Percentiles rank a stretch among this genome's conserved stretches.
These are phyloP conservation scores for Characodon lateralis DNA, from an alignment of 2,797 vertebrate species.

Conservation along the genomic window DNA sequence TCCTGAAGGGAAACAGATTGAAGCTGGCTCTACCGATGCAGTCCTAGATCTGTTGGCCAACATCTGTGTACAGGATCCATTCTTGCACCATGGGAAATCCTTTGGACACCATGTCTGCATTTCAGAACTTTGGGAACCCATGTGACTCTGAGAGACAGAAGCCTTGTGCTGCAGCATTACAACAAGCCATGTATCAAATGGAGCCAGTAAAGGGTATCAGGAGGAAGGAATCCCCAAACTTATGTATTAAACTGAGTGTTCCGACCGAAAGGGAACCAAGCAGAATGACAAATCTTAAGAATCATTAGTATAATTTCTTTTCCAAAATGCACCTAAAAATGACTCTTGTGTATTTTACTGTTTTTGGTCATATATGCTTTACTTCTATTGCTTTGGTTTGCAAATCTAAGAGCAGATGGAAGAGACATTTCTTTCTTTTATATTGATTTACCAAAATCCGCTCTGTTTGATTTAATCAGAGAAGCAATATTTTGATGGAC, in stretches of 20 bases:
- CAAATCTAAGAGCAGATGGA: neutral
- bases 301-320: neutral
- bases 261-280: neutral
- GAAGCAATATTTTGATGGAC: constrained; percentile 19
- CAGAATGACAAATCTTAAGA: neutral
- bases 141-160: no score
- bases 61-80: no score
- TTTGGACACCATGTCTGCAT: no score
- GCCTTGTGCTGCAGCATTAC: no score
- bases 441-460: constrained; percentile 14
- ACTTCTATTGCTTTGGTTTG: neutral
- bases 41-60: no score
- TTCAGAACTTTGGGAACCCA: no score
- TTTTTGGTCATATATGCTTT: neutral
- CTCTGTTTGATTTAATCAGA: constrained; percentile 32
- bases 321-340: neutral
- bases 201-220: no score
- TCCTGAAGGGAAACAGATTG: no score
- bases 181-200: no score
- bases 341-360: neutral
- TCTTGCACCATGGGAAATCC: no score
- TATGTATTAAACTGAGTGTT: neutral
- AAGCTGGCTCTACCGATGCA: no score
- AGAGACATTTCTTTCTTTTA: neutral
- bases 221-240: neutral